Conservation (phyloP, 1,140 invertebrate genomes). For the Drosophila gunungcola region DNA sequence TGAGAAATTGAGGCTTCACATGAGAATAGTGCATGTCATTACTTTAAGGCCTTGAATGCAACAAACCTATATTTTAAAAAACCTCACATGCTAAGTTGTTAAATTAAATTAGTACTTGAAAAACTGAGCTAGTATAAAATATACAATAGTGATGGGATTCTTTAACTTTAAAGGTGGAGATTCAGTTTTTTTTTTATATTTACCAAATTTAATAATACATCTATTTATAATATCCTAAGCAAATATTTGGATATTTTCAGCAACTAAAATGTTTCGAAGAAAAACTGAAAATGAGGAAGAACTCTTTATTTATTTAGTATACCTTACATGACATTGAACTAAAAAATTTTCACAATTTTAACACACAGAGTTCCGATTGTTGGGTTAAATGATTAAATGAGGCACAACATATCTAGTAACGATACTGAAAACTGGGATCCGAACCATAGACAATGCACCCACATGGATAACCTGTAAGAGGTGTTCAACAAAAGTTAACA, state of each 20-base stretch:
- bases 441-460: constrained; percentile 82
- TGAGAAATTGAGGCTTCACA: constrained; percentile 2
- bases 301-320: constrained; percentile 35
- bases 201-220: neutral
- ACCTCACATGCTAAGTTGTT: neutral
- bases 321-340: constrained; percentile 21
- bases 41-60: neutral
- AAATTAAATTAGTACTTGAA: too few species aligned
- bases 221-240: neutral
- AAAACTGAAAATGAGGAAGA: constrained; percentile 20
- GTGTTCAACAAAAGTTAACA: constrained; percentile 63
- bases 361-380: constrained; percentile 33
- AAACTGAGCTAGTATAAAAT: neutral
- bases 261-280: neutral
- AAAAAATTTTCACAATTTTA: constrained; percentile 28
- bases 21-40: constrained; percentile 1
- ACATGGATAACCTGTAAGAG: constrained; percentile 82
- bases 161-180: neutral
- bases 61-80: neutral
- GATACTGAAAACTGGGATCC: constrained; percentile 79
- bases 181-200: neutral
- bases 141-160: neutral
- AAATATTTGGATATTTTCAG: neutral
- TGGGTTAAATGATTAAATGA: constrained; percentile 41
- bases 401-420: constrained; percentile 66